Percentiles rank a stretch among this genome's conserved stretches.
Evolutionary conservation across 2,113 vertebrate species (phyloP).

Genomic region (Antechinus stuartii): DNA sequence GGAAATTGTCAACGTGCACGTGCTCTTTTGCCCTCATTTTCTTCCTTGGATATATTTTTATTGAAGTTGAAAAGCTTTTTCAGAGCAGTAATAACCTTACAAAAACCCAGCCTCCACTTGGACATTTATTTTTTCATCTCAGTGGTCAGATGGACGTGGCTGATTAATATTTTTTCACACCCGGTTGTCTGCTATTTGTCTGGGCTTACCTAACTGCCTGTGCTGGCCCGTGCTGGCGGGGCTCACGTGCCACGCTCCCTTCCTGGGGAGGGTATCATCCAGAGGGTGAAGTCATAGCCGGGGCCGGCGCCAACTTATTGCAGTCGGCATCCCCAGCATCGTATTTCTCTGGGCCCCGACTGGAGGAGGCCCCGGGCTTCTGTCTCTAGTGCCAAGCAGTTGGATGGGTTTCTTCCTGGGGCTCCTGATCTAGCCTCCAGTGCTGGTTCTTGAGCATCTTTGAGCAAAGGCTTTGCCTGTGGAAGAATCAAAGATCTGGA

Average conservation of each 20-base stretch:
- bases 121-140: conserved; percentile 51
- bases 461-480: conserved; percentile 18
- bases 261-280: conserved; percentile 33
- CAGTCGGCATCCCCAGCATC: conserved; percentile 53
- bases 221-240: conserved; percentile 57
- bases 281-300: conserved; percentile 58
- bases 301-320: conserved; percentile 44
- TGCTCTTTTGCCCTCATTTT: conserved; percentile 52
- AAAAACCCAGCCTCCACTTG: conserved; percentile 61
- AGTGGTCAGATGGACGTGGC: conserved; percentile 57
- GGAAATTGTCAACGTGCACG: conserved; percentile 53
- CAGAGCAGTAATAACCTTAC: conserved; percentile 69
- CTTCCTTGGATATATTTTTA: conserved; percentile 58
- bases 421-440: background rate
- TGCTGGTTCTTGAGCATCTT: conserved; percentile 23
- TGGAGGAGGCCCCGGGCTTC: conserved; percentile 31
- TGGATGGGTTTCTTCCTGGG: background rate
- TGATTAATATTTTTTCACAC: conserved; percentile 70
- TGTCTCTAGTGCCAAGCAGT: conserved; percentile 43
- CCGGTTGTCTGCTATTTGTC: conserved; percentile 71
- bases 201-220: conserved; percentile 69
- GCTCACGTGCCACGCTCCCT: conserved; percentile 53
- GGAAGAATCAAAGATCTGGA: conserved; percentile 26
- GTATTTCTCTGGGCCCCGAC: conserved; percentile 60
- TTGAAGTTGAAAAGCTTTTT: conserved; percentile 70